Evolutionary conservation across 2,113 vertebrate genomes (phyloP), one percentile per base, ranked within the genome.

Genomic region (Vicugna pacos): DNA sequence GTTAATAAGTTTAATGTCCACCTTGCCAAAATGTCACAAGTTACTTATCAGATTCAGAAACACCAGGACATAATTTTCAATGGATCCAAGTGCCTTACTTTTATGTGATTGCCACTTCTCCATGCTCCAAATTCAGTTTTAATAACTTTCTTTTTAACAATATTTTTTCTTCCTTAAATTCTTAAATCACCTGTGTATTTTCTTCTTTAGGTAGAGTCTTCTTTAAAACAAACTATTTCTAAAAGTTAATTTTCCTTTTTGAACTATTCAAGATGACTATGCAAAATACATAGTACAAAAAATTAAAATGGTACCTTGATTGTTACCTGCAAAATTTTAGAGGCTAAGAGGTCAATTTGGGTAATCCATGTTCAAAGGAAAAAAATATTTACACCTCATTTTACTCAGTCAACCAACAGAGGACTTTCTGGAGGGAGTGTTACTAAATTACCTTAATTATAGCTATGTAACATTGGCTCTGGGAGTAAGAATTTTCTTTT

Each of bases 161-260:
- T 48, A 12, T 80, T 96, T 95, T 72, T 93, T 94, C 77, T n/a
- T 9, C 89, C 82, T 76, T 50, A 95, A 62, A 65, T 42, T 60
- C 76, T 84, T 76, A 79, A 32, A 88, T 92, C 90, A 97, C 87
- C 91, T 89, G 67, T 0, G 24, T 16, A 26, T 5, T 46, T 90
- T 77, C 17, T 3, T 81, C 8, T n/a, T 42, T 60, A 48, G 26
- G 38, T 54, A 35, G 11, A 56, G 1, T 93, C 17, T 5, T 83
- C 58, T 92, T 84, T 84, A 69, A 93, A 84, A 30, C 9, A 46
- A 70, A 86, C 10, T 35, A 38, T 73, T 79, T 86, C 67, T 46
- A 46, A 70, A 91, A 93, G 42, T 50, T 84, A 50, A 52, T n/a
- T 76, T 80, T 95, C 26, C 15, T 79, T 35, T 64, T 54, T 81